A percentile compares a stretch with the other conserved stretches of the same genome.
Conservation (phyloP, 2,888 invertebrate genomes). For the Tribolium freemani region DNA sequence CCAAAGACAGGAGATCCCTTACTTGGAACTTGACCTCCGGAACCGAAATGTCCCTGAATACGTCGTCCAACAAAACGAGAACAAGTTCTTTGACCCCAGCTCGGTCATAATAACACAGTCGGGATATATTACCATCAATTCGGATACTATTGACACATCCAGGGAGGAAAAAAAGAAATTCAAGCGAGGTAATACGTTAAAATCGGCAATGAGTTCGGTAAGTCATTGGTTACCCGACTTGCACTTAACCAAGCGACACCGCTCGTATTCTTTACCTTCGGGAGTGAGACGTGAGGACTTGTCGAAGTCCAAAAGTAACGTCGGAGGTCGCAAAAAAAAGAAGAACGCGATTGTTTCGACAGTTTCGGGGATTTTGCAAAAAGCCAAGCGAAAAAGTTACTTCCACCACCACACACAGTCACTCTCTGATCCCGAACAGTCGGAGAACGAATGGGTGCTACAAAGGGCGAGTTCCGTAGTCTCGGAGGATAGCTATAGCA, state of each 20-base stretch:
- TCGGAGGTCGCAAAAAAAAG: slow-evolving; percentile 75
- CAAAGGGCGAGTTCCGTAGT: slow-evolving; percentile 80
- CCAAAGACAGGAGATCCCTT: slow-evolving; percentile 66
- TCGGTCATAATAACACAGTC: slow-evolving; percentile 83
- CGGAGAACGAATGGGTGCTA: slow-evolving; percentile 78
- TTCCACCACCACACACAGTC: slow-evolving; percentile 74
- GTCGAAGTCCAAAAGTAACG: slow-evolving; percentile 60
- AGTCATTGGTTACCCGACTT: slow-evolving; percentile 86
- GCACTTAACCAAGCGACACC: slow-evolving; percentile 81
- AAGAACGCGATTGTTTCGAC: slow-evolving; percentile 87
- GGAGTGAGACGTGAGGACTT: slow-evolving; percentile 74
- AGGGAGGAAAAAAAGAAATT: slow-evolving; percentile 76
- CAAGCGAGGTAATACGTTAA: slow-evolving; percentile 78
- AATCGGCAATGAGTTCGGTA: slow-evolving; percentile 85
- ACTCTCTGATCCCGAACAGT: slow-evolving; percentile 83
- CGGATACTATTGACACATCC: slow-evolving; percentile 68
- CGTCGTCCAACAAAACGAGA: slow-evolving; percentile 61
- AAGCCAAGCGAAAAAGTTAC: slow-evolving; percentile 81
- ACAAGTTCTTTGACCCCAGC: slow-evolving; percentile 70
- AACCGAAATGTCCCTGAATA: slow-evolving; percentile 72
- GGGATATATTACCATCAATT: slow-evolving; percentile 82
- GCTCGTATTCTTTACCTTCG: slow-evolving; percentile 86
- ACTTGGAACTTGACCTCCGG: slow-evolving; percentile 67
- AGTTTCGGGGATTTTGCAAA: slow-evolving; percentile 87
- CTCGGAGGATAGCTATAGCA: slow-evolving; percentile 72